Conservation (phyloP, 2,113 vertebrate genomes). For the Chloropsis hardwickii region DNA sequence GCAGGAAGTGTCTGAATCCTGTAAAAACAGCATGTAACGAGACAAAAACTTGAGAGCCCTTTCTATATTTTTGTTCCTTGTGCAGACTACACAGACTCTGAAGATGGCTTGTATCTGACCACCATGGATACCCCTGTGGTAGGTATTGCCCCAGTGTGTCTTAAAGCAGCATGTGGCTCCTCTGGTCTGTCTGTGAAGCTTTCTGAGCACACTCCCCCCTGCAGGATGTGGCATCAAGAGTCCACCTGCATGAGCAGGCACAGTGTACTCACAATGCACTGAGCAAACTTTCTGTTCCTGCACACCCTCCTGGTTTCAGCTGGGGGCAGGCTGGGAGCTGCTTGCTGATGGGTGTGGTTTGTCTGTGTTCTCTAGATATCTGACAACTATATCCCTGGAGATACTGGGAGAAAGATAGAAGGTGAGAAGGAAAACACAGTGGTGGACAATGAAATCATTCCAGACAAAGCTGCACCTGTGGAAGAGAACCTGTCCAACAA, state of each 20-base stretch:
- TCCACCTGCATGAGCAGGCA: background rate
- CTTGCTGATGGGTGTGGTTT: constrained; percentile 24
- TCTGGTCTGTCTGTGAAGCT: background rate
- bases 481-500: constrained; percentile 70
- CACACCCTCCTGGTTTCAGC: background rate
- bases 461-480: background rate
- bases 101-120: background rate
- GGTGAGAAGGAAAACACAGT: constrained; percentile 53
- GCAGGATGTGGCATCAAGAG: background rate
- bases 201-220: background rate
- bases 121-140: constrained; percentile 40
- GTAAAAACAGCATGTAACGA: background rate
- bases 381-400: constrained; percentile 80
- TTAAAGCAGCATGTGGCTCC: background rate
- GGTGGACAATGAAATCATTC: constrained; percentile 76
- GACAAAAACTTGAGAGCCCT: background rate
- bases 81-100: constrained; percentile 26
- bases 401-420: background rate
- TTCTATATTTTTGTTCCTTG: rapidly evolving
- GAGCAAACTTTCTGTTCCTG: constrained; percentile 10
- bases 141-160: background rate
- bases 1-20: background rate
- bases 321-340: background rate
- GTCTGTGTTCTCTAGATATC: constrained; percentile 24
- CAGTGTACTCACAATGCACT: background rate